Evolutionary conservation across 2,888 invertebrate genomes (phyloP).

Genomic region (Drosophila silvestris): DNA sequence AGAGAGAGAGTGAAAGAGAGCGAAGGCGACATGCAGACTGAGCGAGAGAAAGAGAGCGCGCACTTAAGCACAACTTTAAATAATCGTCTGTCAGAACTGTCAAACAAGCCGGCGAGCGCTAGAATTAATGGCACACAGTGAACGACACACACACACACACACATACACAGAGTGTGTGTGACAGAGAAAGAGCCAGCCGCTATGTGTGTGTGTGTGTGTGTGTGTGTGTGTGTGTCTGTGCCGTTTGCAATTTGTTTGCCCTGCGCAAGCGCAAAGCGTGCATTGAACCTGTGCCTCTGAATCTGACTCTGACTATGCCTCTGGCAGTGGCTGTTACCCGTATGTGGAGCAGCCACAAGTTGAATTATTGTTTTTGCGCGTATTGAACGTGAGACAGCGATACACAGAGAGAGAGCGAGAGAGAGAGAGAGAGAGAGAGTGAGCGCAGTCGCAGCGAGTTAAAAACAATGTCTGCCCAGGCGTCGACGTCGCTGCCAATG

Average conservation of each 20-base stretch:
- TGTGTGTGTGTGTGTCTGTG: constrained; percentile 28
- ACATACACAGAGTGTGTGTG: constrained; percentile 2
- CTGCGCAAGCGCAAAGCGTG: constrained; percentile 81
- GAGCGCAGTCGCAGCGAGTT: constrained; percentile 74
- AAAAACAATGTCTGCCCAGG: constrained; percentile 75
- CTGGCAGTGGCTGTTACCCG: constrained; percentile 15
- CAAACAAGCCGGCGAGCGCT: constrained; percentile 85
- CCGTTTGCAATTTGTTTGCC: constrained; percentile 71
- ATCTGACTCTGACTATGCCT: background rate
- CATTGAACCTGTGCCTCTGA: constrained; percentile 73
- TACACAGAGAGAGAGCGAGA: background rate
- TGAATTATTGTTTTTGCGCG: constrained; percentile 76
- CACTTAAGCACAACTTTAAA: constrained; percentile 85
- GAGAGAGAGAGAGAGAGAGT: constrained; percentile 1
- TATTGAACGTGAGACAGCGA: constrained; percentile 21
- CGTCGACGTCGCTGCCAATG: constrained; percentile 63
- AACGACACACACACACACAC: constrained; percentile 25
- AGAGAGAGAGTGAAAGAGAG: constrained; percentile 3
- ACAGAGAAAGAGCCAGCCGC: constrained; percentile 9
- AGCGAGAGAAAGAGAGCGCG: constrained; percentile 31
- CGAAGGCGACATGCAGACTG: background rate
- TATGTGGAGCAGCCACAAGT: constrained; percentile 79
- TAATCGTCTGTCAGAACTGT: constrained; percentile 86
- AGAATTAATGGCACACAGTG: constrained; percentile 84
- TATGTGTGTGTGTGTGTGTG: constrained; percentile 16